Base-by-base conservation (phyloP, 1,140 invertebrate species). In the Whitmania pigra region DNA sequence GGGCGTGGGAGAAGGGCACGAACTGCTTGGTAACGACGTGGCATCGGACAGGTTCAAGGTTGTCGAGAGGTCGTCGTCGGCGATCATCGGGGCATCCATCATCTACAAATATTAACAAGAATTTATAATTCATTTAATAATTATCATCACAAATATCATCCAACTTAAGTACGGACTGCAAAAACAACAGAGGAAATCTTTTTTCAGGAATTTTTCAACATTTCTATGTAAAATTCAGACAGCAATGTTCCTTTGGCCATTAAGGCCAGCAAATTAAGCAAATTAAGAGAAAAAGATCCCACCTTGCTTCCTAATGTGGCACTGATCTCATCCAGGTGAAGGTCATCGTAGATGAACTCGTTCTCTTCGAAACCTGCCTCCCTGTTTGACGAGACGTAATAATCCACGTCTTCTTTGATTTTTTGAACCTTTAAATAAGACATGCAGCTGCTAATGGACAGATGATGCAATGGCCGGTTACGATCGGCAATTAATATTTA, bases 301-400 rank as follows among this genome's bases (percentile, higher is more conserved):
- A 70, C n/a, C 49, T 70, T 49, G 69, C 43, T 70, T 40, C 77
- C 78, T 73, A 74, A 22, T 15, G 75, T 60, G 73, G 75, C 75
- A 79, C 80, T 77, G 74, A 83, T 76, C 74, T 85, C 84, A 74
- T 86, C 85, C 74, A 86, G 80, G 77, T 93, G 90, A 79, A 98
- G 93, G 82, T 97, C 95, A 83, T 97, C 93, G 82, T 97, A 98
- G 76, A 97, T 88, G 81, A 90, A 95, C 80, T 94, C 91, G 84
- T 97, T 97, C 81, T 97, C 94, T 80, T 94, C 90, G 84, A 96
- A 97, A 82, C 94, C 93, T 0, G 92, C 91, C 72, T 98, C 94
- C 84, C 93, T 89, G 74, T 90, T 94, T 66, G 89, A 92, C 79
- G 94, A 91, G 78, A 97, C 92, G 83, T 97, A 98, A 85, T 96